Base-by-base conservation (phyloP, 2,888 invertebrate species). In the Molanna angustata region DNA sequence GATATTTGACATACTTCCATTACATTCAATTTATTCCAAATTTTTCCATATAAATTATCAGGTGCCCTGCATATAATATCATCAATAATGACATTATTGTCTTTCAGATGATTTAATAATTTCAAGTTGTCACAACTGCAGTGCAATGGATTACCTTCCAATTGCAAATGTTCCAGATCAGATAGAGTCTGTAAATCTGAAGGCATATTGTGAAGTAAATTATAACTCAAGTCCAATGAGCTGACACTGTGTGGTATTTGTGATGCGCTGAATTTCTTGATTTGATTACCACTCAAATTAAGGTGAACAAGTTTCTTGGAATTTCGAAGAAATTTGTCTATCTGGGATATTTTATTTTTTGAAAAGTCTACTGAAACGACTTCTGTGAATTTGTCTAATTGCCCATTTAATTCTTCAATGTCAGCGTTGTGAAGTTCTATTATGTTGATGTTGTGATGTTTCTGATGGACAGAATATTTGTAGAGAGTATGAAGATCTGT, bases 401-500 rank as follows among this genome's bases (percentile, higher is more conserved):
- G 76, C 60, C 80, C 72, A 62, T 76, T 70, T 63, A 79, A 65
- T 57, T 83, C 79, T 1, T 77, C 77, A 54, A 86, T 75, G 49
- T 78, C 77, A 65, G 83, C 79, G 62, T 79, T 74, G 14, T 86
- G 85, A 50, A 86, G 71, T 67, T 85, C 84, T 48, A 86, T 62
- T 58, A 76, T 75, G 58, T 78, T 77, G 53, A 77, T 74, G 54
- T 77, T 76, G 65, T 76, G 74, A 66, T 76, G 76, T 63, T 73
- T 76, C 61, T 73, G 72, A 32, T 69, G 70, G 41, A 74, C 68
- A 33, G 71, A 74, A 61, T 71, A 77, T 63, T 80, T 92, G 70
- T 90, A 86, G 7, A 90, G 83, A 40, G 90, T 88, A 59, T 86
- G 84, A 63, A 91, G 86, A 48, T 81, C 74, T 52, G 81, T 79